Base-by-base conservation (phyloP, 2,888 invertebrate genomes). In the Heliothis peltigera region DNA sequence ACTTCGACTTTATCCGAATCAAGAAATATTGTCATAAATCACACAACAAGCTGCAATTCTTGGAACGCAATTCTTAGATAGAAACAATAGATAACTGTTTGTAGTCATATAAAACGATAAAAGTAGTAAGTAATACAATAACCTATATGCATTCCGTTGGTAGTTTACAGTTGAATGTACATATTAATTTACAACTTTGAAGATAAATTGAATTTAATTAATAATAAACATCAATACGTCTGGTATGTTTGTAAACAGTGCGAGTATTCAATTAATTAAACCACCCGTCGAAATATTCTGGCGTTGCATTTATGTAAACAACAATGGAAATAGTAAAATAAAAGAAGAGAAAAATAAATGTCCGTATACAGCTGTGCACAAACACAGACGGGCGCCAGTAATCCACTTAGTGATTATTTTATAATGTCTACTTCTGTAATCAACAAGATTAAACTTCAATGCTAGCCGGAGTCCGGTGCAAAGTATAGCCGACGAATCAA, bases 391-490 rank as follows among this genome's bases (percentile, higher is more conserved):
- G 76, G 62, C 61, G 69, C 58, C 65, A 17, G 74, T 74, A 76
- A 77, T 79, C 79, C 71, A 79, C 70, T 79, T 75, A 73, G 65
- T 56, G 70, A 76, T 82, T 76, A 76, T 76, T 82, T 81, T 78
- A 73, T 77, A 76, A 79, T 70, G 76, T 84, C 80, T 79, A 76
- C 73, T 73, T 70, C 69, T 74, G 71, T 78, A 81, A 83, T 84
- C 81, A 79, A 67, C 69, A 57, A 72, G 77, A 84, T 84, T 82
- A 81, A 80, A 80, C 70, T 75, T 74, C 70, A 79, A 72, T 79
- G 77, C 72, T 78, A 67, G 64, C 61, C 67, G 49, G 60, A 68
- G 69, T 49, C 68, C 72, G 53, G 70, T 70, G 70, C 69, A 69
- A 73, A 73, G 78, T 77, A 64, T 64, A 39, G 72, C 56, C 61